Evolutionary conservation across 1,140 invertebrate species (phyloP).

Genomic region (Macrostomum lignano): DNA sequence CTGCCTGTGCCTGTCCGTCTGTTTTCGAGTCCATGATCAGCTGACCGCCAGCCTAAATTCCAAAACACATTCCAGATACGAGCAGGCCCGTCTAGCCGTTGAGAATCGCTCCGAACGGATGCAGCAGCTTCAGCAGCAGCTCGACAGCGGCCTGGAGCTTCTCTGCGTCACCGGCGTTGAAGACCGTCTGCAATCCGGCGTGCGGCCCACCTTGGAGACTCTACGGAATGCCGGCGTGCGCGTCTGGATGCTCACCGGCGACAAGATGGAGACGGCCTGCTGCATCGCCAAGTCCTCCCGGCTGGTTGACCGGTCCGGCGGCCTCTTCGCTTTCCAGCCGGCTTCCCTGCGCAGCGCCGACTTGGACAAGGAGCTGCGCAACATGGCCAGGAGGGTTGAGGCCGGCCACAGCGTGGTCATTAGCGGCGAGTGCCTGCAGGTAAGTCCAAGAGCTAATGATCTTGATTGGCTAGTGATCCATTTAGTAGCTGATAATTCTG

Average conservation of each 20-base stretch:
- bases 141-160: conserved; percentile 73
- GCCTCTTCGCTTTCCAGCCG: conserved; percentile 43
- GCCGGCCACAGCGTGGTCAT: conserved; percentile 16
- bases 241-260: conserved; percentile 98
- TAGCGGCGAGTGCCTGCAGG: conserved; percentile 15
- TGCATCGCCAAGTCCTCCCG: conserved; percentile 84
- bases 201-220: conserved; percentile 61
- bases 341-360: conserved; percentile 35
- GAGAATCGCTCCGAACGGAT: conserved; percentile 52
- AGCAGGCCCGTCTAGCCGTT: conserved; percentile 52
- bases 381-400: conserved; percentile 36
- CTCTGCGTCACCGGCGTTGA: conserved; percentile 61
- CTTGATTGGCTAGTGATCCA: too few relatives aligned
- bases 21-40: too few relatives aligned
- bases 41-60: too few relatives aligned
- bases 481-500: too few relatives aligned
- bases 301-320: conserved; percentile 45
- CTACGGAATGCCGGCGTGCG: conserved; percentile 81
- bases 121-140: conserved; percentile 50
- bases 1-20: too few relatives aligned
- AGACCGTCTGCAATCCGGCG: conserved; percentile 32
- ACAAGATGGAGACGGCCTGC: conserved; percentile 88
- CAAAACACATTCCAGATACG: too few relatives aligned
- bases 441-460: too few relatives aligned
- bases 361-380: conserved; percentile 65